A percentile compares a stretch with the other conserved stretches of the same genome.
These are phyloP conservation scores for Plumapathes pennacea DNA, from an alignment of 92 coral and sea anemone species.

Conservation along the genomic window DNA sequence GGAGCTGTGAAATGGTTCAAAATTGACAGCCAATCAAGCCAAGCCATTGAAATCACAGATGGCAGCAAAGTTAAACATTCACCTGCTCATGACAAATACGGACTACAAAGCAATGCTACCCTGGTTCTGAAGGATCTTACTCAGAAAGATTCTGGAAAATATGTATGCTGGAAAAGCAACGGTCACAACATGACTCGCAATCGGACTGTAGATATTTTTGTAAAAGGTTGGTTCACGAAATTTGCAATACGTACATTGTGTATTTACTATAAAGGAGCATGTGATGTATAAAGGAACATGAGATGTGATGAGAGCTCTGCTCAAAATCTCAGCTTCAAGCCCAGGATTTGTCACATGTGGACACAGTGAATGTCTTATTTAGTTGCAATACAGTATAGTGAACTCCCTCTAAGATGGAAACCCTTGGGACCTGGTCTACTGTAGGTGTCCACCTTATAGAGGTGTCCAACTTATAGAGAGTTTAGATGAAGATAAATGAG, in stretches of 20 bases:
- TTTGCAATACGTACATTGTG: neutral
- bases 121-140: slow-evolving; percentile 28
- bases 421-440: no score
- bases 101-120: neutral
- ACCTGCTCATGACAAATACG: neutral
- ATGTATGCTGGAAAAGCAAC: slow-evolving; percentile 67
- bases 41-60: neutral
- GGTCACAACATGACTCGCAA: slow-evolving; percentile 18
- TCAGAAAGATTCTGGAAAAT: slow-evolving; percentile 54
- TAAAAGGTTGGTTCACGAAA: slow-evolving; percentile 46
- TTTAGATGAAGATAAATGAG: no score
- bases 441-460: no score
- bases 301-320: no score
- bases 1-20: slow-evolving; percentile 64
- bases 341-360: no score
- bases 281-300: no score
- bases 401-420: no score
- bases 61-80: neutral
- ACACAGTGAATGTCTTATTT: no score
- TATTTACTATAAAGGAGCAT: no score
- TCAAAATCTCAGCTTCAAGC: no score
- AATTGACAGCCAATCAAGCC: slow-evolving; percentile 8
- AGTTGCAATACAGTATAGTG: no score
- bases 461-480: no score
- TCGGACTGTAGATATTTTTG: slow-evolving; percentile 27